phyloP scores from a whole-genome alignment of 2,113 vertebrate species.

The Microtus pennsylvanicus region DNA sequence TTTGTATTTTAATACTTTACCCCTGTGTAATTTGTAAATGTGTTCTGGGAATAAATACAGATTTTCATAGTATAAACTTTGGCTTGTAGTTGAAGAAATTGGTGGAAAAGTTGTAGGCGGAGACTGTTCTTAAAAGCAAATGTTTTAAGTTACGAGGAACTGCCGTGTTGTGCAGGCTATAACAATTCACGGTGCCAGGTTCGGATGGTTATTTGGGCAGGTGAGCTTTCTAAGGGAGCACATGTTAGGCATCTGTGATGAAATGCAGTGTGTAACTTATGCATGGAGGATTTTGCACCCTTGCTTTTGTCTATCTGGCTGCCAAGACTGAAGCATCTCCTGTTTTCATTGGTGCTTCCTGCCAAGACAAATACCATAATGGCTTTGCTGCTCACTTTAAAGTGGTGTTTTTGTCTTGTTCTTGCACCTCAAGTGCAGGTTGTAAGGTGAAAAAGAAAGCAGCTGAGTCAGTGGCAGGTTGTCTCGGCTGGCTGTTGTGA shows the following conservation, averaged over 20 bases:
- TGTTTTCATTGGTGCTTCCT: constrained; percentile 63
- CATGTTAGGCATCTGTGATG: constrained; percentile 33
- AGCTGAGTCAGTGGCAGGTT: constrained; percentile 70
- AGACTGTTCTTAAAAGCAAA: constrained; percentile 66
- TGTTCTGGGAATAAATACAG: constrained; percentile 55
- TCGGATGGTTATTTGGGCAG: background rate
- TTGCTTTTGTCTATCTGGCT: constrained; percentile 24
- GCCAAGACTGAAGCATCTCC: constrained; percentile 27
- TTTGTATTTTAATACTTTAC: constrained; percentile 50
- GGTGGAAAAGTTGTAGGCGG: constrained; percentile 44
- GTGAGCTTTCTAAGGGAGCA: background rate
- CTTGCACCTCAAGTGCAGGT: constrained; percentile 54
- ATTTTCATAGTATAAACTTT: constrained; percentile 59
- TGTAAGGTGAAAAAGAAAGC: constrained; percentile 71
- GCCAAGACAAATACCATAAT: constrained; percentile 29
- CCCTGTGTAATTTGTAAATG: constrained; percentile 56
- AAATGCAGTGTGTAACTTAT: constrained; percentile 65
- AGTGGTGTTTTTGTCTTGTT: constrained; percentile 29
- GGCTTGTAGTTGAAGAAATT: constrained; percentile 61
- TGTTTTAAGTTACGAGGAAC: constrained; percentile 66
- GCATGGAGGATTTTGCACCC: constrained; percentile 36
- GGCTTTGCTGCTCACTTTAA: constrained; percentile 61
- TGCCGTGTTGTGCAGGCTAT: constrained; percentile 35
- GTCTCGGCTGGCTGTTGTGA: constrained; percentile 52
- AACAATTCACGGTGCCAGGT: constrained; percentile 38